phyloP scores from a whole-genome alignment of 2,888 invertebrate genomes.

The Acrobasis suavella region DNA sequence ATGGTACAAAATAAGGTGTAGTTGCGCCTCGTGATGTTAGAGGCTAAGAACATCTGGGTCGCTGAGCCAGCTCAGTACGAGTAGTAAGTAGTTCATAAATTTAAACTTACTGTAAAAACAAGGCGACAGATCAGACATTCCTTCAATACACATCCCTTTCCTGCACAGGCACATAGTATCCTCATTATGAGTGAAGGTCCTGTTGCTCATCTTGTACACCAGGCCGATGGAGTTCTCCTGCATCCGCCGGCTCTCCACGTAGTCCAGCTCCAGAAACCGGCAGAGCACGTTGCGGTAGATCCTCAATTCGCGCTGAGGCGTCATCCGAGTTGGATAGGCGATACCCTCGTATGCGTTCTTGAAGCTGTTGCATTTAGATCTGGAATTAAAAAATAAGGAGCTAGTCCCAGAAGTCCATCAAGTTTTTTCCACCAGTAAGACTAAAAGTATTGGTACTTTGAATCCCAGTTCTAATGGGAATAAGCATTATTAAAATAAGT shows the following conservation, averaged over 20 bases:
- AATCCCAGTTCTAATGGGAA: too few relatives aligned
- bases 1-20: too few relatives aligned
- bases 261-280: constrained; percentile 81
- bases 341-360: constrained; percentile 88
- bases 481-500: not conserved
- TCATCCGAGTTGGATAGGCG: constrained; percentile 84
- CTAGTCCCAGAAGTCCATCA: too few relatives aligned
- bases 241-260: constrained; percentile 39
- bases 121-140: constrained; percentile 86
- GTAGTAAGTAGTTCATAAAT: too few relatives aligned
- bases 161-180: constrained; percentile 86
- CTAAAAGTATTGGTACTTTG: too few relatives aligned
- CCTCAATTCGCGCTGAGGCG: constrained; percentile 74
- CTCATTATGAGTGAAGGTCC: constrained; percentile 83
- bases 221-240: constrained; percentile 81
- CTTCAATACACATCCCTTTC: constrained; percentile 74
- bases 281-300: constrained; percentile 90
- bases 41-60: too few relatives aligned
- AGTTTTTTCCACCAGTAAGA: too few relatives aligned
- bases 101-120: constrained; percentile 86
- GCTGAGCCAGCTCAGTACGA: too few relatives aligned
- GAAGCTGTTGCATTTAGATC: constrained; percentile 85
- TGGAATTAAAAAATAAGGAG: constrained; percentile 35
- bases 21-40: too few relatives aligned
- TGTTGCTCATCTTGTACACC: constrained; percentile 83